Evolutionary conservation across 2,113 vertebrate genomes (phyloP).

Genomic region (Tauraco erythrolophus): DNA sequence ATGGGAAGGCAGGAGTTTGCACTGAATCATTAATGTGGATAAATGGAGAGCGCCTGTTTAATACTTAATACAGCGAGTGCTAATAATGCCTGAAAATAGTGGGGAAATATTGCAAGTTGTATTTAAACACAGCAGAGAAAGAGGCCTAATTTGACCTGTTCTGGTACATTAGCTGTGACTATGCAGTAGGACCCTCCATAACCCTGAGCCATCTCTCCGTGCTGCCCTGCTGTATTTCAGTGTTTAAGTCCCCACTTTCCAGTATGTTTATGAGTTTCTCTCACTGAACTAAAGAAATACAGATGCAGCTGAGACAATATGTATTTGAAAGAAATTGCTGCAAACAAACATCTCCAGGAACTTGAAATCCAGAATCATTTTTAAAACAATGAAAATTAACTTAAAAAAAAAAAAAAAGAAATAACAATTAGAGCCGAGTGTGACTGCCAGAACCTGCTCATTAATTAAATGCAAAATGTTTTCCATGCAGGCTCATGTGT

Average conservation of each 20-base stretch:
- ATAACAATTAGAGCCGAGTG: background rate
- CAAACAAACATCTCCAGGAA: background rate
- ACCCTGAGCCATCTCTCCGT: background rate
- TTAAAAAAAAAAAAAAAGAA: background rate
- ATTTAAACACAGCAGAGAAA: constrained; percentile 4
- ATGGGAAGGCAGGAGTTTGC: constrained; percentile 49
- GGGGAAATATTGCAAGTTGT: constrained; percentile 23
- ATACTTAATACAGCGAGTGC: background rate
- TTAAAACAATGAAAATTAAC: background rate
- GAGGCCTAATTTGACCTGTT: background rate
- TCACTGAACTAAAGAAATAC: background rate
- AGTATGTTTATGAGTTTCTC: background rate
- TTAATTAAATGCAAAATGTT: background rate
- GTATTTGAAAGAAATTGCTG: background rate
- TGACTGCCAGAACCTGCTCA: background rate
- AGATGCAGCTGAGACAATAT: background rate
- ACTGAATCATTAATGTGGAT: constrained; percentile 55
- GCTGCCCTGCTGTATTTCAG: background rate
- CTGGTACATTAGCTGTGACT: background rate
- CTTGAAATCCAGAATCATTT: background rate
- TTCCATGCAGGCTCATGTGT: background rate
- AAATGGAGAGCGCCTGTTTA: constrained; percentile 31
- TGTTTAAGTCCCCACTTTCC: background rate
- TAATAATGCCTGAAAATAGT: constrained; percentile 35
- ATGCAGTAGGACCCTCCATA: background rate